Percentiles rank a stretch among this genome's conserved stretches.
phyloP scores from a whole-genome alignment of 2,888 invertebrate species.

The Pharmacophagus antenor region DNA sequence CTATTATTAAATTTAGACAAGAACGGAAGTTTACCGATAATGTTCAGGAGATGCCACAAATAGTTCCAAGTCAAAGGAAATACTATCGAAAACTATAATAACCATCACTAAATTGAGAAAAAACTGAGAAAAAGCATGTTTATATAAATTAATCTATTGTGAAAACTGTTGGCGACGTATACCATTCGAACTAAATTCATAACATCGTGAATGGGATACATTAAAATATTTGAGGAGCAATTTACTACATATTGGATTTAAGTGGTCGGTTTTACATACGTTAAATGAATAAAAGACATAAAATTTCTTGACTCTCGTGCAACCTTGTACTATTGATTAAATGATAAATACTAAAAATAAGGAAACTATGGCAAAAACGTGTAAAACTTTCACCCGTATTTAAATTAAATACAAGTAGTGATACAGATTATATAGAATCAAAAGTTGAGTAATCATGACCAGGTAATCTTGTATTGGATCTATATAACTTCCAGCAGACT shows the following conservation, averaged over 20 bases:
- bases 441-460: not conserved
- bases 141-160: too few relatives aligned
- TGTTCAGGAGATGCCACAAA: too few relatives aligned
- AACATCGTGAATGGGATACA: too few relatives aligned
- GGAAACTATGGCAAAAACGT: not conserved
- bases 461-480: not conserved
- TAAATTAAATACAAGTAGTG: not conserved
- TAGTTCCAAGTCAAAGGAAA: too few relatives aligned
- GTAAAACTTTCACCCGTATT: not conserved
- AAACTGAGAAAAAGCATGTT: too few relatives aligned
- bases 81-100: too few relatives aligned
- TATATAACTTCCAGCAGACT: not conserved
- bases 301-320: constrained; percentile 10
- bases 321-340: constrained; percentile 16
- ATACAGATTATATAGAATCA: not conserved
- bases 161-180: too few relatives aligned
- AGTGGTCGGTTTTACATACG: not conserved
- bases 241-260: not conserved
- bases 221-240: too few relatives aligned
- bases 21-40: too few relatives aligned
- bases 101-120: too few relatives aligned
- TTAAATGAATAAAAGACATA: not conserved
- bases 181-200: too few relatives aligned
- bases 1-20: too few relatives aligned
- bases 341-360: constrained; percentile 18